Conservation (phyloP, 2,113 vertebrate species). For the Hippocampus guttulatus region DNA sequence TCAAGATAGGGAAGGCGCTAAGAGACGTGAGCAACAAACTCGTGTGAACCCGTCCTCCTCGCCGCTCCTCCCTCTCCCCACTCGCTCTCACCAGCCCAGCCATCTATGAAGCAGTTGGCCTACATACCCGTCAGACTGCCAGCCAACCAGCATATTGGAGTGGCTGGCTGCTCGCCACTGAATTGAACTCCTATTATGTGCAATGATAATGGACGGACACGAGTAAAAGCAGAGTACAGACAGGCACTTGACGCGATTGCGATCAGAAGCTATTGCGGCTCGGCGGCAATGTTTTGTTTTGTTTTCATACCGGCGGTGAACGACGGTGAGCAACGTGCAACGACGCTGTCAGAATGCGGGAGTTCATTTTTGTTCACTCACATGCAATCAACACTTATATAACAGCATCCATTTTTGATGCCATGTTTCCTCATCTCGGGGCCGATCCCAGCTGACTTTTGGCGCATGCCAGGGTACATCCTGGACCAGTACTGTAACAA, state of each 20-base stretch:
- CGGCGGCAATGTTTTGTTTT: background rate
- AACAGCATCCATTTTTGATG: no score
- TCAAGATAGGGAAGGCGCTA: slow-evolving; percentile 55
- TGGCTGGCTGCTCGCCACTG: background rate
- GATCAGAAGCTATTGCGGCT: background rate
- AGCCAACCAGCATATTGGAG: slow-evolving; percentile 65
- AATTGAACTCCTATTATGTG: slow-evolving; percentile 53
- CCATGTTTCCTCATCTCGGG: no score
- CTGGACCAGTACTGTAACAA: no score
- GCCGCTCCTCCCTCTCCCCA: slow-evolving; percentile 31
- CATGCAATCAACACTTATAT: no score
- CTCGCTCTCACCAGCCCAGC: slow-evolving; percentile 46
- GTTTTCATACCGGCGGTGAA: background rate
- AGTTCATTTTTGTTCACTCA: no score
- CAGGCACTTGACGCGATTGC: no score
- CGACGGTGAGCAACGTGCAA: no score
- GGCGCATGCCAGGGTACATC: no score
- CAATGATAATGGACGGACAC: slow-evolving; percentile 63
- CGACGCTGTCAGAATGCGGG: background rate
- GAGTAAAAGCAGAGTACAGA: slow-evolving; percentile 39
- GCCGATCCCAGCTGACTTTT: no score
- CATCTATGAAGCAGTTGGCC: slow-evolving; percentile 71
- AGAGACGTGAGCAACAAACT: slow-evolving; percentile 70
- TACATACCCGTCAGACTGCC: slow-evolving; percentile 64
- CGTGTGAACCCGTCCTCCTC: slow-evolving; percentile 67